Base-by-base conservation (phyloP, 2,797 vertebrate genomes). In the Thamnophis elegans region DNA sequence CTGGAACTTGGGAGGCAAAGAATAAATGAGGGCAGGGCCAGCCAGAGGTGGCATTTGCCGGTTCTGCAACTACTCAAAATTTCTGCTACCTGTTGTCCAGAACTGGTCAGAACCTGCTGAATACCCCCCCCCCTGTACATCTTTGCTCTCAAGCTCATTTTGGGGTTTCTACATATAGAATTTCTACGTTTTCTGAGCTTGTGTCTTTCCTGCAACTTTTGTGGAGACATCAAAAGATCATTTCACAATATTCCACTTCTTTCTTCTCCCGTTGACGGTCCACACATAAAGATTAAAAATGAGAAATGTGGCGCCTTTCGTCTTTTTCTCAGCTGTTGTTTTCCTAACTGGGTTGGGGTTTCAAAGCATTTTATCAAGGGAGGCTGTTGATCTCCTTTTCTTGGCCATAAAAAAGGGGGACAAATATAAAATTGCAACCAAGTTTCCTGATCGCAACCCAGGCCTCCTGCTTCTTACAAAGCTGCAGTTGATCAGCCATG, bases 391-490 rank as follows among this genome's bases (percentile, higher is more conserved):
- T 36, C 55, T 51, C 25, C 10, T 28, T 28, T 60, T 60, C 65
- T 82, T 82, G 65, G 28, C 28, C 32, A 5, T 20, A 0, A 60
- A 62, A 62, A 28, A 4, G 9, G 1, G 11, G 10, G 12, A 28
- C 8, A 12, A 20, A 6, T 25, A n/a, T 65, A 60, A 13, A 47
- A 28, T 59, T 26, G 28, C 26, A 51, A 87, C 20, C 53, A 56
- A 65, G n/a, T 42, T 73, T 78, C 47, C 14, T 51, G 89, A 60
- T 8, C 89, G 73, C n/a, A 8, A 93, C 91, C 47, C 5, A 3
- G 25, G 78, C 89, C 0, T 82, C 93, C 90, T 28, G 90, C 68
- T 26, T 68, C 55, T 12, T 26, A 85, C 4, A 94, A 93, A 92
- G 94, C 88, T 9, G 87, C 10, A 88, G 85, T 89, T 89, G 88